Evolutionary conservation across 2,888 invertebrate genomes (phyloP), one percentile per base, ranked within the genome.

Genomic region (Drosophila ezoana): DNA sequence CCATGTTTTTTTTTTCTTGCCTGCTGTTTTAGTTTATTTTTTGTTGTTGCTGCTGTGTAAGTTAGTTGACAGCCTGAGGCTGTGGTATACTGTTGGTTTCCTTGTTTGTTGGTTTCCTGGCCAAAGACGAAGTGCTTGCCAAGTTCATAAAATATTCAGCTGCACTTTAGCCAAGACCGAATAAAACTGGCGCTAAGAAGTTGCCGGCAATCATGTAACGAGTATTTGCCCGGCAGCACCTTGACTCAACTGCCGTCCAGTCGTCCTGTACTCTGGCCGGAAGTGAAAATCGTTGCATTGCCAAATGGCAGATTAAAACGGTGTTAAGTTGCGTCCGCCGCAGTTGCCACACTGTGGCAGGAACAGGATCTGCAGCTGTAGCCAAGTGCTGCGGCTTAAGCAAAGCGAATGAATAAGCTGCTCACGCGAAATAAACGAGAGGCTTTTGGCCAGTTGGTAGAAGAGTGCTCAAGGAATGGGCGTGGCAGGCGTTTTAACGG

Each of bases 101-200:
- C 41, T 41, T 61, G 45, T 45, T 47, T 43, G 37, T 28, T 37
- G 49, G 62, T 63, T 43, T 53, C 33, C 53, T 53, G 41, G 20
- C 77, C 77, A 40, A 74, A 85, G 76, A 82, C 78, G 78, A 78
- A 86, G 89, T 80, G 66, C 84, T 86, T 76, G 76, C 72, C 82
- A 86, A 89, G 71, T 89, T 87, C 76, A 80, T 87, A 80, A 90
- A 90, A 87, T 87, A 87, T 90, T 90, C 90, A 90, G 78, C 75
- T 85, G 89, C 88, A 87, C 90, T 87, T 90, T 82, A 76, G 72
- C 75, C 76, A 66, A 76, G 72, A 89, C 64, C 41, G 43, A 43
- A 20, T 51, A 20, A 51, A 77, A 76, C 76, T 71, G 85, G 67
- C 74, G 78, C 71, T 87, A 87, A 85, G 90, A 87, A 87, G 71